phyloP scores from a whole-genome alignment of 2,113 vertebrate species.

The Oceanodroma tethys region DNA sequence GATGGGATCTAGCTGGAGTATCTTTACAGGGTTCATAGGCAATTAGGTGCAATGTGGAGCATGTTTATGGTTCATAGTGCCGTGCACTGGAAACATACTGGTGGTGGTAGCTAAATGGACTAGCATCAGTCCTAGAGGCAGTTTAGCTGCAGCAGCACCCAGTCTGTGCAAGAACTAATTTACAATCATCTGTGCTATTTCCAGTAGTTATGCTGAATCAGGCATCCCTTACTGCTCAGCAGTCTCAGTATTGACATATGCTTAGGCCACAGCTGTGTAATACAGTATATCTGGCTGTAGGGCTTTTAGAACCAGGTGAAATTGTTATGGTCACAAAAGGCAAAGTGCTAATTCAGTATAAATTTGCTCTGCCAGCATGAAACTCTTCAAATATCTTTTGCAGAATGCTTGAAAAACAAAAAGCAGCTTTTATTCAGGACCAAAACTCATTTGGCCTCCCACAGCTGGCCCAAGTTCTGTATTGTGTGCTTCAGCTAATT shows the following conservation, averaged over 20 bases:
- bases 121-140: not conserved
- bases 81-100: not conserved
- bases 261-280: not conserved
- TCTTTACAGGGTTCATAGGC: not conserved
- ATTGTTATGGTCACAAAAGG: not conserved
- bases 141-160: not conserved
- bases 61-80: not conserved
- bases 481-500: not conserved
- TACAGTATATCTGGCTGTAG: not conserved
- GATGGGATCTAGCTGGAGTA: not conserved
- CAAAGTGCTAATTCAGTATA: not conserved
- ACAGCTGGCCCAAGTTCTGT: not conserved
- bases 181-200: not conserved
- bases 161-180: not conserved
- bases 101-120: not conserved
- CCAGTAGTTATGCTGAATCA: not conserved
- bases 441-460: not conserved
- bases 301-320: not conserved
- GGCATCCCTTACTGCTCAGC: not conserved
- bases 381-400: not conserved
- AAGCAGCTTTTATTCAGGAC: not conserved
- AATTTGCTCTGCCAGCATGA: not conserved
- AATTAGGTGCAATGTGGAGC: not conserved
- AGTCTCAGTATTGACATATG: not conserved
- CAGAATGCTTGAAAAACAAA: not conserved